These are phyloP conservation scores for Egretta garzetta DNA, from an alignment of 2,113 vertebrate species.

Conservation along the genomic window DNA sequence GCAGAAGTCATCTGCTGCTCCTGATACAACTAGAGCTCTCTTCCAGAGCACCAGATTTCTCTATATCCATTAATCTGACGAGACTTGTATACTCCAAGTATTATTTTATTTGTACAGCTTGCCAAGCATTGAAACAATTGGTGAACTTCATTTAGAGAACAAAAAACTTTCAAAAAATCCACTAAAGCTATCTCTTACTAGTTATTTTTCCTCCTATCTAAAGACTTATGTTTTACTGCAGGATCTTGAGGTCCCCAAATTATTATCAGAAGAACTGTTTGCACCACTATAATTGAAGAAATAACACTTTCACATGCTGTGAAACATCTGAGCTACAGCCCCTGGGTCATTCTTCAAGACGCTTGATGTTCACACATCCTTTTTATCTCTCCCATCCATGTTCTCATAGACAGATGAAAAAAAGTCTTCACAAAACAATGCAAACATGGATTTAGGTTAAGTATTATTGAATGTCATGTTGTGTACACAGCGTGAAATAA, in stretches of 20 bases:
- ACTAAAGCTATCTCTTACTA: background rate
- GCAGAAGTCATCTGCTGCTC: background rate
- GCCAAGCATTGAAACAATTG: background rate
- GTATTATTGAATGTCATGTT: background rate
- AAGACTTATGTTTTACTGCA: background rate
- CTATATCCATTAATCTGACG: background rate
- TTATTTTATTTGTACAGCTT: background rate
- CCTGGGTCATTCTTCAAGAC: background rate
- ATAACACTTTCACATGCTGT: background rate
- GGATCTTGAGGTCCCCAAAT: background rate
- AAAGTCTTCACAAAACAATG: background rate
- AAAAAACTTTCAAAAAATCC: background rate
- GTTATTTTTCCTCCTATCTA: background rate
- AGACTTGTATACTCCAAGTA: background rate
- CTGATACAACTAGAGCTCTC: background rate
- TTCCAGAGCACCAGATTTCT: background rate
- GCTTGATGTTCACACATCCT: background rate
- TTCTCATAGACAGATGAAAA: background rate
- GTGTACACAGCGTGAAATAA: background rate
- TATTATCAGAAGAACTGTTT: background rate
- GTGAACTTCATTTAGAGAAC: background rate
- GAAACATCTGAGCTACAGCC: background rate
- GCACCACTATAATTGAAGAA: background rate
- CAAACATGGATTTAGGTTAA: background rate
- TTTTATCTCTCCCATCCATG: background rate